Conservation (phyloP, 2,113 vertebrate genomes). For the Azemiops feae region DNA sequence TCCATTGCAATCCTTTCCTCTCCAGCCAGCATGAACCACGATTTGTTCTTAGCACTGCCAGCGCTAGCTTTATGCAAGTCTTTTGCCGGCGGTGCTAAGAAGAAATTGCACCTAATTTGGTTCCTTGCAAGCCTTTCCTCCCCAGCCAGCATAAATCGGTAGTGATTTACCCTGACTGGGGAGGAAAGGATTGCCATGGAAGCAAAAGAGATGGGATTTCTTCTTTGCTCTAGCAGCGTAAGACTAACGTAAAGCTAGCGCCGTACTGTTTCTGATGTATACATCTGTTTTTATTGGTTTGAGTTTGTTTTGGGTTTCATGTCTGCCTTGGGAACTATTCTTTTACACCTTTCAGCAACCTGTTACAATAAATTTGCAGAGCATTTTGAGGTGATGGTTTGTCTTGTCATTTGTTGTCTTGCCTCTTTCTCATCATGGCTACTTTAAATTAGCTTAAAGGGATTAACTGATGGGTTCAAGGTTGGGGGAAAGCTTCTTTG, state of each 20-base stretch:
- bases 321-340: background rate
- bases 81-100: background rate
- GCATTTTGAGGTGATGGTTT: background rate
- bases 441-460: background rate
- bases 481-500: background rate
- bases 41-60: no score
- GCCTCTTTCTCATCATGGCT: background rate
- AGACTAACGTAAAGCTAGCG: no score
- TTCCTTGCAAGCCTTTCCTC: no score
- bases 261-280: background rate
- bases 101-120: background rate
- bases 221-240: background rate
- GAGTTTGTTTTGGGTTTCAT: background rate
- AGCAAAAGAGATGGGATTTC: background rate
- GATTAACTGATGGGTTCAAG: background rate
- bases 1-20: no score
- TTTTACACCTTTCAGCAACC: background rate
- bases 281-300: background rate
- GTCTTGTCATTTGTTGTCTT: background rate
- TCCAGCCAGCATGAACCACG: background rate
- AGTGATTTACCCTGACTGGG: background rate
- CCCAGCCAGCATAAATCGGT: background rate
- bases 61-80: background rate
- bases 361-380: background rate
- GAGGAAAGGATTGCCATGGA: background rate